Evolutionary conservation across 2,113 vertebrate genomes (phyloP), one percentile per base, ranked within the genome.

Genomic region (Aegotheles bennettii): DNA sequence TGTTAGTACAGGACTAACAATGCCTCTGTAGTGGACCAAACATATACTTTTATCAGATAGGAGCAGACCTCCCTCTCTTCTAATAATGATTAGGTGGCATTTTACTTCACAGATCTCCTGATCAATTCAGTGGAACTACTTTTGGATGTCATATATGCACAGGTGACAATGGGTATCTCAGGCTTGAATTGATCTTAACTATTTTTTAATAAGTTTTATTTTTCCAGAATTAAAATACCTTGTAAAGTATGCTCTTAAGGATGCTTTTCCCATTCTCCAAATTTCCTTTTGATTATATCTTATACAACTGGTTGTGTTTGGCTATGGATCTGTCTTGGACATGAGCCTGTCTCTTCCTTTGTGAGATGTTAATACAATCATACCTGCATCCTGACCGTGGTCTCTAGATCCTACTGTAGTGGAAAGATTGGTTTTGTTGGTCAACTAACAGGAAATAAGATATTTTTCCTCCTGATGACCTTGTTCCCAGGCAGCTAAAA

Each of bases 401-500:
- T 64, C 35, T 82, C 35, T 60, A 50, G 26, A 36, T 82, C 24
- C 59, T 53, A 6, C 33, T 40, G 59, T 48, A 53, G 28, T 74
- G 48, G 35, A 68, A 87, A 76, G 38, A 31, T 17, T 16, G 7
- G 40, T 28, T 29, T 29, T 56, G 29, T 28, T 7, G 4, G 12
- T 69, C 26, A 70, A 42, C 24, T 73, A 60, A 78, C 61, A 93
- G 42, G 31, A 84, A 87, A 48, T 40, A n/a, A 6, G 3, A 9
- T 17, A 42, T 80, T 74, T 73, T 79, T 63, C 2, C 43, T 47
- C 11, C 20, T 13, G 4, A 50, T 75, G n/a, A n/a, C 35, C 23
- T 28, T 26, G 1, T 68, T 96, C 75, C 63, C 69, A 99, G 99
- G 95, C 88, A 25, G 98, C 99, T 56, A 99, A 99, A 94, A 93